phyloP scores from a whole-genome alignment of 2,113 vertebrate species.

The Serilophus lunatus region DNA sequence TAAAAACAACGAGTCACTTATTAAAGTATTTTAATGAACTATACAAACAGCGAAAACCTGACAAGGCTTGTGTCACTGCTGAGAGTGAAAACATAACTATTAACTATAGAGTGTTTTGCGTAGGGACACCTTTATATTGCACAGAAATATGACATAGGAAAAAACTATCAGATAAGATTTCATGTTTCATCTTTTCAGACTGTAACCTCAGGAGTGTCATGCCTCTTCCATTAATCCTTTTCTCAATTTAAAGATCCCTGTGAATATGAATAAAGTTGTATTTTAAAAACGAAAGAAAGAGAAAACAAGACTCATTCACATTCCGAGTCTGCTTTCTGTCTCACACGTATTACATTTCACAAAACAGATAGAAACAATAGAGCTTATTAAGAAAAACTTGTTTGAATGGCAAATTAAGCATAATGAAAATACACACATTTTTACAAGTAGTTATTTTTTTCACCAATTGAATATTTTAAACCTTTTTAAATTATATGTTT shows the following conservation, averaged over 20 bases:
- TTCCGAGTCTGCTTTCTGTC: conserved; percentile 78
- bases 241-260: not conserved
- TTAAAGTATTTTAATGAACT: conserved; percentile 60
- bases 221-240: conserved; percentile 18
- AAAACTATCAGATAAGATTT: conserved; percentile 12
- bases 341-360: conserved; percentile 79
- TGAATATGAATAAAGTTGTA: conserved; percentile 25
- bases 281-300: not conserved
- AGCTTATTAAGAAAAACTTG: conserved; percentile 82
- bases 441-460: conserved; percentile 64
- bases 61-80: conserved; percentile 53
- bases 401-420: conserved; percentile 76
- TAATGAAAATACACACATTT: conserved; percentile 75
- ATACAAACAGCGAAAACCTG: conserved; percentile 36
- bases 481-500: conserved; percentile 60
- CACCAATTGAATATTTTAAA: conserved; percentile 73
- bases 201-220: conserved; percentile 9
- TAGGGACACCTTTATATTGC: not conserved
- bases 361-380: conserved; percentile 80
- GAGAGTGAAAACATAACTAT: conserved; percentile 50
- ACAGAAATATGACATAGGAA: not conserved
- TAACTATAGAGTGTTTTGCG: not conserved
- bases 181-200: not conserved
- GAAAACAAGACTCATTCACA: conserved; percentile 75
- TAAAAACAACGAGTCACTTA: conserved; percentile 11